phyloP scores from a whole-genome alignment of 1,140 invertebrate genomes.

The Tetraneura akinire region DNA sequence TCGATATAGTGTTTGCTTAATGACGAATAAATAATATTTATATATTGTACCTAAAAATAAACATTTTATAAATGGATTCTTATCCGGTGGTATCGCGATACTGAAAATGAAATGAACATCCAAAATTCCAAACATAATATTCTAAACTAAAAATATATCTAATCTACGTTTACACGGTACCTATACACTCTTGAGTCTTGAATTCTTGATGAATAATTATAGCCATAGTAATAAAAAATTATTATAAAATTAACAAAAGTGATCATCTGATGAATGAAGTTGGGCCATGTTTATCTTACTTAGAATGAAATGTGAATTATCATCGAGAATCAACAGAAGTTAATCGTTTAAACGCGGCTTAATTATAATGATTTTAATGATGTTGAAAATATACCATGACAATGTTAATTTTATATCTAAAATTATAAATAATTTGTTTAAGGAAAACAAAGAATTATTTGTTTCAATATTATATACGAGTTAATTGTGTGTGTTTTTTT shows the following conservation, averaged over 20 bases:
- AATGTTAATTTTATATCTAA: background rate
- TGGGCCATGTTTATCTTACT: too few species aligned
- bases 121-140: background rate
- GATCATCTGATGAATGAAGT: too few species aligned
- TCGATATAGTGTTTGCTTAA: slow-evolving; percentile 16
- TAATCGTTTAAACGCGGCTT: too few species aligned
- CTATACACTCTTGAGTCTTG: too few species aligned
- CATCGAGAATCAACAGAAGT: too few species aligned
- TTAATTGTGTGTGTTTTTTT: background rate
- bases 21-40: slow-evolving; percentile 25
- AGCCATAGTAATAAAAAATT: too few species aligned
- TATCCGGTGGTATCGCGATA: background rate
- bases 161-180: background rate
- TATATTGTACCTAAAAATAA: background rate
- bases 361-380: background rate
- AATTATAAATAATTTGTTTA: background rate
- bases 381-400: background rate
- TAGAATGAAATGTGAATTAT: too few species aligned
- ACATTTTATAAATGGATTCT: background rate
- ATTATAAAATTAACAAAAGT: too few species aligned
- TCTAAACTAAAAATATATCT: slow-evolving; percentile 1
- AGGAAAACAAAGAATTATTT: too few species aligned
- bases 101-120: background rate
- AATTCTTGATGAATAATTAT: too few species aligned
- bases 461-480: too few species aligned